Evolutionary conservation across 2,888 invertebrate genomes (phyloP).

Genomic region (Acrobasis repandana): DNA sequence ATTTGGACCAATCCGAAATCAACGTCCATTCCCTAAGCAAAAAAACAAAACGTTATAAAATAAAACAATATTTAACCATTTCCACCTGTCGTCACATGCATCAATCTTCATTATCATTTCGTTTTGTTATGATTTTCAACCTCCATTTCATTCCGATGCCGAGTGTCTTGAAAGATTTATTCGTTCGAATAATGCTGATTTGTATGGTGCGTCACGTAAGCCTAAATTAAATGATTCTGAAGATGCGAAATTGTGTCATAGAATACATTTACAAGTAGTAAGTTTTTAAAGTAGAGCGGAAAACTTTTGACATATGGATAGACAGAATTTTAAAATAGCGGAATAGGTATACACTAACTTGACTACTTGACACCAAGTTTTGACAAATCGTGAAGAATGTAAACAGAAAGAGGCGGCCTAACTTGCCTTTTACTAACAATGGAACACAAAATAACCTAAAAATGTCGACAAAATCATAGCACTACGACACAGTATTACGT

Average conservation of each 20-base stretch:
- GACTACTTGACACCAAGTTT: too few species aligned
- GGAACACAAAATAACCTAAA: too few species aligned
- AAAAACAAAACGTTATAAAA: too few species aligned
- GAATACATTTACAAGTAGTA: neutral
- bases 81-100: neutral
- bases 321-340: neutral
- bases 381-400: too few species aligned
- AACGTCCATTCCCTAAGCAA: neutral
- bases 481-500: neutral
- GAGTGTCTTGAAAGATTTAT: conserved; percentile 11
- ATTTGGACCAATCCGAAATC: too few species aligned
- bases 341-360: too few species aligned
- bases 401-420: too few species aligned
- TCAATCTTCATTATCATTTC: conserved; percentile 27
- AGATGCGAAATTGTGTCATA: neutral
- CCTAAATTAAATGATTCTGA: neutral
- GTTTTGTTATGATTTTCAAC: conserved; percentile 18
- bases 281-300: neutral
- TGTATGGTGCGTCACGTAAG: neutral
- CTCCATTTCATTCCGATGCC: conserved; percentile 14
- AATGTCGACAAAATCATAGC: neutral
- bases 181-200: neutral
- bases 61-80: neutral
- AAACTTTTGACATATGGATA: neutral
- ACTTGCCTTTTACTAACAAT: too few species aligned